Base-by-base conservation (phyloP, 2,113 vertebrate genomes). In the Phrynocephalus versicolor region DNA sequence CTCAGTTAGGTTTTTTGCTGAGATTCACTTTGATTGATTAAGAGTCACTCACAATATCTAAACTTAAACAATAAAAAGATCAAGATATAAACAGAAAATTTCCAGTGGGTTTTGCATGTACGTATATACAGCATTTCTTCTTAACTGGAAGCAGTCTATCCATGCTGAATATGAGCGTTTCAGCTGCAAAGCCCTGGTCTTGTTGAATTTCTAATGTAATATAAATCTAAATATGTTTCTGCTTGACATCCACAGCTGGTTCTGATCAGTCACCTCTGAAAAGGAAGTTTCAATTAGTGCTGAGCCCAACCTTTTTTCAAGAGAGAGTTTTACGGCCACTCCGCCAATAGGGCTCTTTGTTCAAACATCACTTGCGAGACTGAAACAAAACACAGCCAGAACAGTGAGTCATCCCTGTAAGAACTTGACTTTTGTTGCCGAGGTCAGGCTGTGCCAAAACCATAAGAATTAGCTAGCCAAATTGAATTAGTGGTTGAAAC, bases 231-330 rank as follows among this genome's bases (percentile, higher is more conserved):
- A 94, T 92, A 88, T 87, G 92, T 88, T 94, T 81, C 89, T 93
- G 89, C 87, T 93, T 92, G 87, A 88, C 89, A 93, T 84, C 81
- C 87, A 84, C 96, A 96, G 90, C 92, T 95, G 95, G 92, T 96
- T 96, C 93, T 95, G 92, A 94, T 97, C 93, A 95, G 87, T 73
- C 90, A 90, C 82, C 92, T 94, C 92, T 94, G 89, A 94, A 95
- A 93, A 96, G 95, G 95, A 96, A 96, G 93, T 95, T 96, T 95
- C 94, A 94, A 95, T 95, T 97, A 96, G 91, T 91, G 88, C 84
- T 89, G 92, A 89, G 93, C 87, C 91, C 91, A 93, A 89, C 1
- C 1, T 91, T 82, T 90, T 93, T 89, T 91, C 86, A 84, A 95
- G 92, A 86, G 90, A 90, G 89, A 90, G 93, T 95, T 96, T 96